Base-by-base conservation (phyloP, 53 echinoderm and acorn worm genomes). In the Echinometra lucunter region DNA sequence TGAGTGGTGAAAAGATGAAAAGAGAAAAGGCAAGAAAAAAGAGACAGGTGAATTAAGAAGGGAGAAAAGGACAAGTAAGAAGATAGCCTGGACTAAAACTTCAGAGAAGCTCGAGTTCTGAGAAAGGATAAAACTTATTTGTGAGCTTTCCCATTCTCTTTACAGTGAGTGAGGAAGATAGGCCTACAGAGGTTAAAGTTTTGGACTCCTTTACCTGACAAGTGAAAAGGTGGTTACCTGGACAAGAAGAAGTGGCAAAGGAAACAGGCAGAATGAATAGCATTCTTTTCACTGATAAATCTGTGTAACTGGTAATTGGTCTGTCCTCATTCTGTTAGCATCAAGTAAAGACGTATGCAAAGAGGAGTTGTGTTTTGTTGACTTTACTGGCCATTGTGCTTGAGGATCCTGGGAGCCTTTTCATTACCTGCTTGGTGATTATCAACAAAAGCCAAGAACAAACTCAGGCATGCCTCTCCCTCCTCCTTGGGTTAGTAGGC, bases 391-490 rank as follows among this genome's bases (percentile, higher is more conserved):
- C 81, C 38, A 81, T 81, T 42, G 81, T 81, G 40, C 44, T 44
- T 81, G 6, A 21, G 21, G 38, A 44, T 81, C 81, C 37, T 15
- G 13, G 12, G 23, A 81, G 19, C 81, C 81, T 81, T 38, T 81
- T 44, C 18, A 44, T 21, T 42, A 44, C 5, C 38, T 81, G 81
- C 81, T 44, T 81, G 44, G 81, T 44, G 44, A 44, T 81, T 81
- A 81, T 81, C 81, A 81, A 81, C 81, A 44, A 44, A 81, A 81
- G 81, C 40, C 25, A 2, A 32, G 44, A 81, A 44, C 81, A 81
- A 81, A 81, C 81, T 18, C 38, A 44, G 44, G 42, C 40, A 81
- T 81, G 42, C 8, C 44, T 13, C 44, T 81, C 19, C 25, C 44
- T 81, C 81, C 1, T 81, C 25, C 40, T 44, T 81, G 6, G 40